Evolutionary conservation across 2,888 invertebrate species (phyloP).

Genomic region (Drosophila nr. perissopoda): DNA sequence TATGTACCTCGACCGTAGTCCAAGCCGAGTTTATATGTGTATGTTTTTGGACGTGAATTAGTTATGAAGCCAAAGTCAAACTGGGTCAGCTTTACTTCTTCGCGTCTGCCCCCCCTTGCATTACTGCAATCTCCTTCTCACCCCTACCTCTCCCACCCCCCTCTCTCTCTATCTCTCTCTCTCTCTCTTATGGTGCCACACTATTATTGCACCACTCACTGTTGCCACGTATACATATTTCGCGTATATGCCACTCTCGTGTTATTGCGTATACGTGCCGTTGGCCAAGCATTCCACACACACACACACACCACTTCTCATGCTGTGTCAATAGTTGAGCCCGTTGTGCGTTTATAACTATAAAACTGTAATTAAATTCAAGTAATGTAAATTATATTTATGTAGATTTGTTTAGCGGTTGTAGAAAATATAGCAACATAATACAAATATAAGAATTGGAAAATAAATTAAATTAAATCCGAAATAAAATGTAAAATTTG

Average conservation of each 20-base stretch:
- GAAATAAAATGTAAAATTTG: not conserved
- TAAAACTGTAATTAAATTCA: conserved; percentile 75
- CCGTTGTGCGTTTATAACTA: conserved; percentile 53
- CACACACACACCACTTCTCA: conserved; percentile 11
- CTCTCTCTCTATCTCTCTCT: not conserved
- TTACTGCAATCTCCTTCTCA: conserved; percentile 8
- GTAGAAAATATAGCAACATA: not conserved
- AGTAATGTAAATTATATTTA: conserved; percentile 55
- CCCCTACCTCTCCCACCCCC: not conserved
- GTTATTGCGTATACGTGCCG: conserved; percentile 75
- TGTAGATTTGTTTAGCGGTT: not conserved
- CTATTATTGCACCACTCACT: conserved; percentile 36
- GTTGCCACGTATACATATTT: conserved; percentile 63
- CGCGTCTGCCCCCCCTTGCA: conserved; percentile 38
- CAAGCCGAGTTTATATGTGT: conserved; percentile 23
- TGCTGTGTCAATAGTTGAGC: conserved; percentile 60
- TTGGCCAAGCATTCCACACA: conserved; percentile 34
- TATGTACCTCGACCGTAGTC: conserved; percentile 62
- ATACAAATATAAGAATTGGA: not conserved
- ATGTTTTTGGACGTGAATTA: conserved; percentile 72
- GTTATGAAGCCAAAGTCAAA: conserved; percentile 82
- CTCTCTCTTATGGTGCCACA: conserved; percentile 14
- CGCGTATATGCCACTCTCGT: conserved; percentile 61
- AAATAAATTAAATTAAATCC: not conserved
- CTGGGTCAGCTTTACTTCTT: conserved; percentile 73